phyloP scores from a whole-genome alignment of 2,113 vertebrate species.

The Hippolais icterina region DNA sequence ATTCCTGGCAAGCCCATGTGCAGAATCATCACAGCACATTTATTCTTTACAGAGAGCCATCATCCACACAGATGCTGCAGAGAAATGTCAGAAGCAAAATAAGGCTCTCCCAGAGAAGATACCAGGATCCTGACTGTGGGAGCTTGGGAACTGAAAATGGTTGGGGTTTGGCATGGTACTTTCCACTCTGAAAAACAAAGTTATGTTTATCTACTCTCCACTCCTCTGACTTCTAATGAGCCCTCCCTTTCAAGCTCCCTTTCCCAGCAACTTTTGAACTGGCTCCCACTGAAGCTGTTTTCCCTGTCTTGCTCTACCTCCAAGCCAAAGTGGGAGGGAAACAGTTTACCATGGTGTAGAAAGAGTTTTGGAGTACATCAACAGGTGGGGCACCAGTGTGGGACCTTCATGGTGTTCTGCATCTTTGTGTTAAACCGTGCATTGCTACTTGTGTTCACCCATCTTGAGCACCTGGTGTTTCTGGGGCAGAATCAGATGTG shows the following conservation, averaged over 20 bases:
- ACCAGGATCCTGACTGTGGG: neutral
- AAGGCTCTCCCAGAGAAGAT: neutral
- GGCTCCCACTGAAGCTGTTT: neutral
- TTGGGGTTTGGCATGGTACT: neutral
- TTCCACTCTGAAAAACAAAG: neutral
- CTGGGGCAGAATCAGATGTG: neutral
- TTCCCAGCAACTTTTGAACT: neutral
- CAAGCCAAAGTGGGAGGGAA: neutral
- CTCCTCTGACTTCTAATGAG: neutral
- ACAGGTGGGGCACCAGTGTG: neutral
- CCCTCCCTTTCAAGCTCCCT: neutral
- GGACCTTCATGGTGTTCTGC: neutral
- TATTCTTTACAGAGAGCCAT: neutral
- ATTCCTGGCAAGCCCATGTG: neutral
- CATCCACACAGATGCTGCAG: neutral
- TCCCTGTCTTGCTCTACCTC: neutral
- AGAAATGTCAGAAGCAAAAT: neutral
- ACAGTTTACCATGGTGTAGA: neutral
- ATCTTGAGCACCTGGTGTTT: neutral
- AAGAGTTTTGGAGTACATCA: neutral
- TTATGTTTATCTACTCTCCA: neutral
- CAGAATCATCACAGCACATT: neutral
- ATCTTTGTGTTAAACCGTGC: neutral
- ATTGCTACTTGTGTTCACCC: neutral
- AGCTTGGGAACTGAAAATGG: neutral